Base-by-base conservation (phyloP, 2,888 invertebrate species). In the Smittia aterrima region DNA sequence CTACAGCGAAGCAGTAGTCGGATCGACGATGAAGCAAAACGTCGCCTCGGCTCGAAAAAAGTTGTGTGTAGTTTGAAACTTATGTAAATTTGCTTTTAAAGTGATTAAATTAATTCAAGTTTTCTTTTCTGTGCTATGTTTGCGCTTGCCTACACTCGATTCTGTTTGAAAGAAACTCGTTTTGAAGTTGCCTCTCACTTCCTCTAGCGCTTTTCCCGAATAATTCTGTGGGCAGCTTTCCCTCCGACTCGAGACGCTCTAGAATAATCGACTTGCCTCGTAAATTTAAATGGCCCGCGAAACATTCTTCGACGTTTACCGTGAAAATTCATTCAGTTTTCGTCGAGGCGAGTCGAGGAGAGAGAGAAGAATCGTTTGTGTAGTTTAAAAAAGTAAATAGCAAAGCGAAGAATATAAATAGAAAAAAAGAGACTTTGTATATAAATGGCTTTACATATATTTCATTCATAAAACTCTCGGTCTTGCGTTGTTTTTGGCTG, bases 61-160 rank as follows among this genome's bases (percentile, higher is more conserved):
- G 24, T 27, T 27, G 24, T 64, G 64, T 64, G 27, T 58, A 58
- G 58, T 64, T 64, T 64, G 27, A 64, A 64, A 64, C 27, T 64
- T 64, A 64, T 64, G 25, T 64, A 64, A 64, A 64, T 64, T 64
- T 64, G 64, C 64, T 27, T 64, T 64, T 64, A 64, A 64, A 64
- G 64, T 64, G 64, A 64, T 64, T 64, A 64, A 64, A 64, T 64
- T 64, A 64, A 64, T 64, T 64, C 64, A 64, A 64, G 64, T 64
- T 64, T 27, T 24, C 25, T 64, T 64, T 64, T 64, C 64, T 27
- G 64, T 27, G 64, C 27, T 64, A 58, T 64, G 64, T 27, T 27
- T 64, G 25, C 4, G 58, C 22, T 58, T 58, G 58, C 58, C 58
- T 58, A 58, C 58, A 58, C 58, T 58, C 58, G 22, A 58, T 58